Conservation (phyloP, 2,113 vertebrate species). For the Turnix velox region DNA sequence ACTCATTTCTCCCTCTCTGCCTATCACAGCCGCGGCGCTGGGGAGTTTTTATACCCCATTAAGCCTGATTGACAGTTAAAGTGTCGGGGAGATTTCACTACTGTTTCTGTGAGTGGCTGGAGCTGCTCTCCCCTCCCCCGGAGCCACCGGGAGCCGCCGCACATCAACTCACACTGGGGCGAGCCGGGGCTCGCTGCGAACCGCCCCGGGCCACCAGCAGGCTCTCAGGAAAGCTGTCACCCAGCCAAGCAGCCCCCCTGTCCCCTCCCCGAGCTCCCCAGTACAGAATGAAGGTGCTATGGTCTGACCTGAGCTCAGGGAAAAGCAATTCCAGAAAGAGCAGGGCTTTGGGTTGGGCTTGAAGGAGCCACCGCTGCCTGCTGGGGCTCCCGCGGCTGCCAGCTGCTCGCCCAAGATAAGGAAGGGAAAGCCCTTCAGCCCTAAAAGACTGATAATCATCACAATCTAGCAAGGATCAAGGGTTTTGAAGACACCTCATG, state of each 20-base stretch:
- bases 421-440: background rate
- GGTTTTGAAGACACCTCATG: rapidly evolving
- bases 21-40: conserved; percentile 53
- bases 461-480: rapidly evolving
- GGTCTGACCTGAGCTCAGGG: background rate
- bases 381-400: background rate
- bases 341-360: background rate
- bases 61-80: conserved; percentile 96
- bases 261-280: rapidly evolving
- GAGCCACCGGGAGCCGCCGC: conserved; percentile 5
- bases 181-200: background rate
- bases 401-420: background rate
- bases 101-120: conserved; percentile 78
- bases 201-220: background rate
- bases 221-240: rapidly evolving
- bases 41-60: conserved; percentile 83
- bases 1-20: conserved; percentile 35
- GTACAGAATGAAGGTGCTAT: background rate
- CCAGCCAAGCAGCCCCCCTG: background rate
- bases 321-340: background rate
- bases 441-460: background rate
- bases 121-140: conserved; percentile 63
- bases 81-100: conserved; percentile 80
- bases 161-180: background rate
- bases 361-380: background rate